phyloP scores from a whole-genome alignment of 2,113 vertebrate species.

The Malurus alboscapulatus region DNA sequence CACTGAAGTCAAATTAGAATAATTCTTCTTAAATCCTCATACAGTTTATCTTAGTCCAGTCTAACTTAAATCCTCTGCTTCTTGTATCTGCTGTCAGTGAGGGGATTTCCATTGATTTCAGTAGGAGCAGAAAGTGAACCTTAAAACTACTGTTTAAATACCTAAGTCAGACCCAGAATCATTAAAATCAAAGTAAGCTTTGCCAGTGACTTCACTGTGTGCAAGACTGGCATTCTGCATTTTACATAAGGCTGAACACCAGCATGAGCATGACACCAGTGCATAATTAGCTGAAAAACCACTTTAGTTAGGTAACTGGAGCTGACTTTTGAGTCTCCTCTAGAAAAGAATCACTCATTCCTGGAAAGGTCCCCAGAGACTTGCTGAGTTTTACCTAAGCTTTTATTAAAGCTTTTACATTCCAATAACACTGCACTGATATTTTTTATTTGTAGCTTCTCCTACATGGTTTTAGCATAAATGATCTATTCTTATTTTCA shows the following conservation, averaged over 20 bases:
- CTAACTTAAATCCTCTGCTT: background rate
- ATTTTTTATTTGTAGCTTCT: slow-evolving; percentile 36
- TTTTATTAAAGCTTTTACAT: slow-evolving; percentile 49
- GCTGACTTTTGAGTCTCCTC: slow-evolving; percentile 9
- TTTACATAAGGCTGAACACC: background rate
- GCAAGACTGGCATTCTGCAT: background rate
- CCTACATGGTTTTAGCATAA: slow-evolving; percentile 13
- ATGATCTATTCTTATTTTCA: slow-evolving; percentile 28
- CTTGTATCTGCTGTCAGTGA: background rate
- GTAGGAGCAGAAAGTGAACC: background rate
- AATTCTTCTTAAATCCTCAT: background rate
- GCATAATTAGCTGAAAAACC: slow-evolving; percentile 24
- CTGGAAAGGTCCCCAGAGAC: slow-evolving; percentile 30
- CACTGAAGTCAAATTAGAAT: background rate
- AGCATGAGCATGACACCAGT: background rate
- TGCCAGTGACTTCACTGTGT: background rate
- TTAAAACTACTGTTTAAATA: background rate
- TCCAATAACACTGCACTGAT: background rate
- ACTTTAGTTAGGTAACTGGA: background rate
- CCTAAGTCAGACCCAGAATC: background rate
- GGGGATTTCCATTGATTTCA: background rate
- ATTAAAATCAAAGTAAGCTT: background rate
- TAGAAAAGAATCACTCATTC: slow-evolving; percentile 22
- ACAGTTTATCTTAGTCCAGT: background rate
- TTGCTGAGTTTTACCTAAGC: slow-evolving; percentile 47